These are phyloP conservation scores for Lagopus muta DNA, from an alignment of 2,113 vertebrate species.

Conservation along the genomic window DNA sequence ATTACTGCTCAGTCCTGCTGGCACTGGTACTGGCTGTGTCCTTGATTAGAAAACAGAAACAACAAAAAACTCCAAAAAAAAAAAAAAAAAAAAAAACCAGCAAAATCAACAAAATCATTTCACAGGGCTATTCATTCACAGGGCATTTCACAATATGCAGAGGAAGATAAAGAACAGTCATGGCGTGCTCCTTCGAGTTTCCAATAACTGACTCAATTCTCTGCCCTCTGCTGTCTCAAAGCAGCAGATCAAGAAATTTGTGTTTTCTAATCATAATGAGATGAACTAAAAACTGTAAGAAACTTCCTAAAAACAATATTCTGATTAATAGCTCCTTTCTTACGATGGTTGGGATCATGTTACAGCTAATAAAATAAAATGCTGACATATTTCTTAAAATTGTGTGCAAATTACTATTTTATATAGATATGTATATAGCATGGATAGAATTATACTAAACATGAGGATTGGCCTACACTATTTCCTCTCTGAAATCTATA, in stretches of 20 bases:
- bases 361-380: background rate
- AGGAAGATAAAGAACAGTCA: background rate
- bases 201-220: background rate
- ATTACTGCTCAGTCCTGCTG: background rate
- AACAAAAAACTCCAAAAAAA: background rate
- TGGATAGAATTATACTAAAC: background rate
- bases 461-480: background rate
- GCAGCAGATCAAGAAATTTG: background rate
- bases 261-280: background rate
- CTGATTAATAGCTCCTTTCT: background rate
- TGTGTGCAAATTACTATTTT: background rate
- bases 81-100: background rate
- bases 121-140: too few species aligned
- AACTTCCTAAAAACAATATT: background rate
- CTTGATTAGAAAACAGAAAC: background rate
- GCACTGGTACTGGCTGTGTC: background rate
- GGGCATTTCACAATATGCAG: accelerated
- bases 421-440: background rate
- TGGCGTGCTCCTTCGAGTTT: background rate
- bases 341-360: background rate
- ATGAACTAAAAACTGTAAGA: background rate
- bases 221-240: background rate
- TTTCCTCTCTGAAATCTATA: slow-evolving; percentile 37
- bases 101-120: background rate
- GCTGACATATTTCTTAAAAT: background rate